Conservation (phyloP, 2,113 vertebrate genomes). For the Larimichthys crocea region DNA sequence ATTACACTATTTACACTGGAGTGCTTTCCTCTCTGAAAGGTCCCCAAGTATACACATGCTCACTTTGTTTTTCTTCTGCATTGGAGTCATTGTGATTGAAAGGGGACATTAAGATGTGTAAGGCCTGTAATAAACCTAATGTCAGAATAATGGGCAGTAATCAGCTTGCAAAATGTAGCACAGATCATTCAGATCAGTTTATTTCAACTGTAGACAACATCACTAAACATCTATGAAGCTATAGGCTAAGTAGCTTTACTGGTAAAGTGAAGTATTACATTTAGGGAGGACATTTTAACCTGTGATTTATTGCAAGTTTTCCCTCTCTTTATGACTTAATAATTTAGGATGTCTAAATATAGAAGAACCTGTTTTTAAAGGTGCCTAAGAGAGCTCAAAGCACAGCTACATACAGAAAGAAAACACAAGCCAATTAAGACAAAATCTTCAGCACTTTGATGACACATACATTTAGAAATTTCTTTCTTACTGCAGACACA, state of each 20-base stretch:
- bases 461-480: neutral
- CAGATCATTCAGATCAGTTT: neutral
- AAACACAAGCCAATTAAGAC: neutral
- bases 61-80: slow-evolving; percentile 25
- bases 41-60: slow-evolving; percentile 29
- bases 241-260: neutral
- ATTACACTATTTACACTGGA: slow-evolving; percentile 75
- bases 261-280: neutral
- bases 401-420: neutral
- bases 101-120: neutral
- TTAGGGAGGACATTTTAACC: neutral
- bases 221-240: neutral
- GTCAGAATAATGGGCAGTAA: neutral
- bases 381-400: neutral
- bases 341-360: slow-evolving; percentile 16
- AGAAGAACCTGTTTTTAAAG: neutral
- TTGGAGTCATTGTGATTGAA: neutral
- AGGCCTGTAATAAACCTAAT: neutral
- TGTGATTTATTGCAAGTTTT: neutral
- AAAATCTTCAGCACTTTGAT: neutral
- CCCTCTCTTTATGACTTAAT: neutral
- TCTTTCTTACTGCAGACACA: no score
- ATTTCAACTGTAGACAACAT: neutral
- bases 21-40: slow-evolving; percentile 40
- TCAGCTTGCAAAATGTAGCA: slow-evolving; percentile 2